Conservation (phyloP, 2,113 vertebrate species). For the Phoenicopterus ruber region DNA sequence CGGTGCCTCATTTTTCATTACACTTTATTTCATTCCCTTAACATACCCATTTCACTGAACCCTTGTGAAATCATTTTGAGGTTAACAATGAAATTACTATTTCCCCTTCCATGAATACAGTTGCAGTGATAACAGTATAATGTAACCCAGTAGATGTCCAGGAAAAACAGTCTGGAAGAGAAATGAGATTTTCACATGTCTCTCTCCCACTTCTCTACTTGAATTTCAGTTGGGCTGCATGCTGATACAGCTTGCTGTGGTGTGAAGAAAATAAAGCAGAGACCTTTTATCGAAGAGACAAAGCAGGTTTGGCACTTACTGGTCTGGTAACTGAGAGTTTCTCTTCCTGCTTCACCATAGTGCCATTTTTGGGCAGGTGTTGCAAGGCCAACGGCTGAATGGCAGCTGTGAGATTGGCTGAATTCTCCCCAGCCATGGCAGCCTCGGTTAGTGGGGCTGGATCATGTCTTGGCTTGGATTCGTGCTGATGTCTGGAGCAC, state of each 20-base stretch:
- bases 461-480: background rate
- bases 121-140: background rate
- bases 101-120: background rate
- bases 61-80: constrained; percentile 27
- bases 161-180: background rate
- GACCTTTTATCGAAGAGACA: background rate
- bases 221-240: background rate
- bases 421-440: background rate
- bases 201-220: background rate
- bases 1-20: background rate
- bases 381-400: background rate
- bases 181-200: background rate
- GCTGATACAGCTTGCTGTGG: background rate
- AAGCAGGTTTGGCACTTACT: background rate
- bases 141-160: background rate
- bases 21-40: constrained; percentile 55
- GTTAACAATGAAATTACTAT: constrained; percentile 12
- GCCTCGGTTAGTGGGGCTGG: background rate
- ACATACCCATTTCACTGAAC: background rate
- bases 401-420: background rate
- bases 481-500: background rate
- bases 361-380: background rate
- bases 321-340: background rate
- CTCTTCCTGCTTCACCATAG: background rate
- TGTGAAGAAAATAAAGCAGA: background rate